These are phyloP conservation scores for Drosophila murphyi DNA, from an alignment of 1,140 invertebrate genomes.

Conservation along the genomic window DNA sequence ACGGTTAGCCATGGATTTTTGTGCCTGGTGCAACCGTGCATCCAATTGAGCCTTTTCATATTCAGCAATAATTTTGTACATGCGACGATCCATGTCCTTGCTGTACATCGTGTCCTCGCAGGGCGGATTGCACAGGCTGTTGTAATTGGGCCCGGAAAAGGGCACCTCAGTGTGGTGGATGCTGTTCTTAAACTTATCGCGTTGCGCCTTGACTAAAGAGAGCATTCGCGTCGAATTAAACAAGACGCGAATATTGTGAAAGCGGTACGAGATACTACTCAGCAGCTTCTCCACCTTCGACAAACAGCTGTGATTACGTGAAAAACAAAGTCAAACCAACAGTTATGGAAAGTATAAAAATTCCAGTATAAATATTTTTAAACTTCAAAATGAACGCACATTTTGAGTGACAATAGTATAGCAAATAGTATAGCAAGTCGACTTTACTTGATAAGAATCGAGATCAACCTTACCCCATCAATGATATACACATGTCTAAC, in stretches of 20 bases:
- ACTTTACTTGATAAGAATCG: too few species aligned
- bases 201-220: background rate
- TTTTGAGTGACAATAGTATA: too few species aligned
- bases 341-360: too few species aligned
- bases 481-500: too few species aligned
- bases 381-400: too few species aligned
- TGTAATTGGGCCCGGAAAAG: conserved; percentile 45
- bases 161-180: conserved; percentile 29
- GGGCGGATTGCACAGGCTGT: background rate
- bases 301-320: conserved; percentile 27
- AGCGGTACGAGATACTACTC: conserved; percentile 45
- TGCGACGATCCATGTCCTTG: conserved; percentile 25
- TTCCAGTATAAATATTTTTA: too few species aligned
- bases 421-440: too few species aligned
- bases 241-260: conserved; percentile 40
- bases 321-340: too few species aligned
- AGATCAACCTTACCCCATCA: too few species aligned
- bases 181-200: conserved; percentile 7
- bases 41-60: conserved; percentile 31
- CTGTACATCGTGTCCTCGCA: background rate
- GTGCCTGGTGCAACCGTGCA: background rate
- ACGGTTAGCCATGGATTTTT: conserved; percentile 8
- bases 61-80: conserved; percentile 38
- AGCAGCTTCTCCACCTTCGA: conserved; percentile 50
- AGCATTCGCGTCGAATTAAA: background rate